Conservation (phyloP, 1,140 invertebrate species). For the Drosophila gunungcola region DNA sequence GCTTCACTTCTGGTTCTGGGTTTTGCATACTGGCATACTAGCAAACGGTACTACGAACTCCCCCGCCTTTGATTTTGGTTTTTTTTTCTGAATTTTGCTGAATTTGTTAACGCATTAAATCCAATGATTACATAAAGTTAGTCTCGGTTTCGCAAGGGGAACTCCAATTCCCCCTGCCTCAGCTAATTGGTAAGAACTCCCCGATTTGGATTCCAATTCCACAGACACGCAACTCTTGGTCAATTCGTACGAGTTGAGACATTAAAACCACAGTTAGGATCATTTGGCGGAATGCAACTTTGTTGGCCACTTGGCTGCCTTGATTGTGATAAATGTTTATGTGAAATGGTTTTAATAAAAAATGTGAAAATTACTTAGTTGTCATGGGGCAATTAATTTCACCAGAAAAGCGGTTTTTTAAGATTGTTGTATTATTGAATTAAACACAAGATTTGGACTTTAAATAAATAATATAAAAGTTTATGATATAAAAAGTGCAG, state of each 20-base stretch:
- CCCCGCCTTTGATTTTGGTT: conserved; percentile 1
- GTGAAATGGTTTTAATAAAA: not conserved
- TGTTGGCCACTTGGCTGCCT: conserved; percentile 2
- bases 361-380: not conserved
- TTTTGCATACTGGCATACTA: conserved; percentile 69
- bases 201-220: conserved; percentile 30
- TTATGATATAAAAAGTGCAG: no score
- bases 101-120: conserved; percentile 76
- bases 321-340: conserved; percentile 41
- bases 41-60: conserved; percentile 39
- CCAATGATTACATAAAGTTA: conserved; percentile 70
- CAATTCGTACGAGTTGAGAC: conserved; percentile 68
- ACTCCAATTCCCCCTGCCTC: not conserved
- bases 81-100: conserved; percentile 16
- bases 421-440: no score
- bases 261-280: conserved; percentile 65
- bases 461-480: no score
- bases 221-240: conserved; percentile 41
- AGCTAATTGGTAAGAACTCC: conserved; percentile 46
- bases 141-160: not conserved
- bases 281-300: conserved; percentile 34
- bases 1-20: conserved; percentile 30
- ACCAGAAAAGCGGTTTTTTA: not conserved
- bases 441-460: no score
- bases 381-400: no score